These are phyloP conservation scores for Astur gentilis DNA, from an alignment of 2,113 vertebrate species.

Conservation along the genomic window DNA sequence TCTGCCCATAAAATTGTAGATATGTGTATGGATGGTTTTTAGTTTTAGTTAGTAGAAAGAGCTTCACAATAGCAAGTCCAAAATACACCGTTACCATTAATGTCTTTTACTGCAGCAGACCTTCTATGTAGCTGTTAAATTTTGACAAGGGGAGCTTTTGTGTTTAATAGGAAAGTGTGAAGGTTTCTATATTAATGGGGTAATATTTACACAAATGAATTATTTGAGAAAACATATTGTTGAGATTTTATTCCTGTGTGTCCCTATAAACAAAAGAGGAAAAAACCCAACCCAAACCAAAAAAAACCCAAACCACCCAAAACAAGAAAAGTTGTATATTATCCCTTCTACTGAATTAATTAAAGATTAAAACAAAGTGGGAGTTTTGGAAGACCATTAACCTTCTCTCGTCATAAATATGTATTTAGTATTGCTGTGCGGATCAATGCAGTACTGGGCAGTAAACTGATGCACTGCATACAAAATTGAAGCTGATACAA, in stretches of 20 bases:
- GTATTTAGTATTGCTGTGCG: not conserved
- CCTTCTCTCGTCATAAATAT: not conserved
- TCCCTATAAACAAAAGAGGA: not conserved
- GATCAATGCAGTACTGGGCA: not conserved
- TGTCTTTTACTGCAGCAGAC: not conserved
- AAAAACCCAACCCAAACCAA: not conserved
- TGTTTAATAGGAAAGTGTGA: not conserved
- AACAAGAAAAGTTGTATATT: not conserved
- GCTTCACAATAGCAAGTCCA: not conserved
- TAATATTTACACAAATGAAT: not conserved
- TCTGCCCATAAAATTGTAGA: not conserved
- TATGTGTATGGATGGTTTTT: not conserved
- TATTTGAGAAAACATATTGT: not conserved
- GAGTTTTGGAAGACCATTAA: not conserved
- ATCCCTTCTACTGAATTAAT: not conserved
- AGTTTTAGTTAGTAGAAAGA: not conserved
- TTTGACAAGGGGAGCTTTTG: not conserved
- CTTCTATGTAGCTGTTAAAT: not conserved
- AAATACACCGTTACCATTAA: not conserved
- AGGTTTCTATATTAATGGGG: not conserved
- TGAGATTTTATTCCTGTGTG: not conserved
- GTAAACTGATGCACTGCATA: not conserved
- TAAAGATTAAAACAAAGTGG: not conserved
- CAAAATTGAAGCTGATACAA: not conserved
- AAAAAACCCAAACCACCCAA: rapidly evolving